Conservation (phyloP, 30 jellyfish, hydroid and myxozoan genomes). For the Aurelia coerulea region DNA sequence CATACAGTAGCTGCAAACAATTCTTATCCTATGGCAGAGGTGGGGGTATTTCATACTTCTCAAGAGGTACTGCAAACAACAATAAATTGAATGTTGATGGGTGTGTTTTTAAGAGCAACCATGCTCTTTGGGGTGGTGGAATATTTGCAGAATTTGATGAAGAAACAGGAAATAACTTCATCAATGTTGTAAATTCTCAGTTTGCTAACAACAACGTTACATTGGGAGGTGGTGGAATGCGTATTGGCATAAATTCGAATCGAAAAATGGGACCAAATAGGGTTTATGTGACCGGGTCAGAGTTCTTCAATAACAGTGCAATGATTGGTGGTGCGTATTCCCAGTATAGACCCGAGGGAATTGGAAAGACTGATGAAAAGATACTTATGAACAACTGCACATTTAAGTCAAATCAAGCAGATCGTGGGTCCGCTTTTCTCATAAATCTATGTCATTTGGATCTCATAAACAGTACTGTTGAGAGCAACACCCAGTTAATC, state of each 20-base stretch:
- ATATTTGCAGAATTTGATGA: constrained; percentile 61
- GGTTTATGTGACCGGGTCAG: constrained; percentile 13
- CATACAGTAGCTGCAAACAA: constrained; percentile 22
- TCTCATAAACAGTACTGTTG: constrained; percentile 18
- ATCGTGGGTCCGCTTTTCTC: constrained; percentile 48
- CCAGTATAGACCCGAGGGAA: constrained; percentile 17
- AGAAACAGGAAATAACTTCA: constrained; percentile 29
- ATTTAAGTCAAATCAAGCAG: constrained; percentile 40
- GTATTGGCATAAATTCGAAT: constrained; percentile 58
- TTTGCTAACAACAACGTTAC: constrained; percentile 55
- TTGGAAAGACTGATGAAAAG: constrained; percentile 19
- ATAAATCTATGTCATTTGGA: background rate
- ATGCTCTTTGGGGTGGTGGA: constrained; percentile 93
- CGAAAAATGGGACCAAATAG: constrained; percentile 19
- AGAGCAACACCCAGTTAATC: constrained; percentile 8
- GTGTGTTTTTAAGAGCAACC: constrained; percentile 50
- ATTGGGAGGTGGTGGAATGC: constrained; percentile 84
- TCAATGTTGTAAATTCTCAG: constrained; percentile 24
- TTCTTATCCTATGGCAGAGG: constrained; percentile 79
- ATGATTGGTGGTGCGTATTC: constrained; percentile 72
- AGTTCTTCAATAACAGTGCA: constrained; percentile 53
- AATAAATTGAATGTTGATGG: constrained; percentile 34
- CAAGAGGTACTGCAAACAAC: constrained; percentile 61
- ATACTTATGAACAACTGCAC: constrained; percentile 9
- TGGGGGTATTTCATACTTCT: constrained; percentile 69